phyloP scores from a whole-genome alignment of 2,113 vertebrate genomes.

The Indicator maculatus region DNA sequence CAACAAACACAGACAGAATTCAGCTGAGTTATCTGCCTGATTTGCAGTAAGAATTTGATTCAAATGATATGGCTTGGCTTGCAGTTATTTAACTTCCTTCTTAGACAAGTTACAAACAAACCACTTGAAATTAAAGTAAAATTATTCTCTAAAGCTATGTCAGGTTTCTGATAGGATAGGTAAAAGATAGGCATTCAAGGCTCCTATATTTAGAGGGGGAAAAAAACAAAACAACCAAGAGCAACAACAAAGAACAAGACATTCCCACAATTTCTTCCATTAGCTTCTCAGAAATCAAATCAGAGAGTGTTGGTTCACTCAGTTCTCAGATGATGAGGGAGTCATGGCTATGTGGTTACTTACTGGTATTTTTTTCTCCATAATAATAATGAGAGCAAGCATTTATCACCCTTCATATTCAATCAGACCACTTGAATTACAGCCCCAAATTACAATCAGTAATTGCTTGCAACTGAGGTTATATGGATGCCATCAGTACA shows the following conservation, averaged over 20 bases:
- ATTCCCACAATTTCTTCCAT: not conserved
- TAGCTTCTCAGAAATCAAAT: not conserved
- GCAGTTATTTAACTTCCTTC: not conserved
- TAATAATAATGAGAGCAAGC: not conserved
- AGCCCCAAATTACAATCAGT: not conserved
- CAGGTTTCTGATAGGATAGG: not conserved
- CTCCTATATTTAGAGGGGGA: rapidly evolving
- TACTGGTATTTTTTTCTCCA: not conserved
- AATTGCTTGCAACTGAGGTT: not conserved
- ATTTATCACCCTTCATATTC: not conserved
- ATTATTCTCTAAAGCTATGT: not conserved
- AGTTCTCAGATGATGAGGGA: not conserved
- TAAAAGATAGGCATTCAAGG: not conserved
- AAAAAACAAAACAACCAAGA: not conserved
- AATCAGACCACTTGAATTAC: not conserved
- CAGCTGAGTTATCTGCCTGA: not conserved
- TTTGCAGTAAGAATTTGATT: not conserved
- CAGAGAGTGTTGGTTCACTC: not conserved
- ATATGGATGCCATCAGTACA: not conserved
- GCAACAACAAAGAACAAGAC: not conserved
- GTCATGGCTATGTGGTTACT: not conserved
- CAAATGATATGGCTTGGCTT: not conserved
- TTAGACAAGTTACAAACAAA: not conserved
- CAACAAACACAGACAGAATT: not conserved
- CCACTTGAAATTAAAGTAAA: not conserved